Conservation (phyloP, 1,140 invertebrate genomes). For the Thereuonema tuberculata region DNA sequence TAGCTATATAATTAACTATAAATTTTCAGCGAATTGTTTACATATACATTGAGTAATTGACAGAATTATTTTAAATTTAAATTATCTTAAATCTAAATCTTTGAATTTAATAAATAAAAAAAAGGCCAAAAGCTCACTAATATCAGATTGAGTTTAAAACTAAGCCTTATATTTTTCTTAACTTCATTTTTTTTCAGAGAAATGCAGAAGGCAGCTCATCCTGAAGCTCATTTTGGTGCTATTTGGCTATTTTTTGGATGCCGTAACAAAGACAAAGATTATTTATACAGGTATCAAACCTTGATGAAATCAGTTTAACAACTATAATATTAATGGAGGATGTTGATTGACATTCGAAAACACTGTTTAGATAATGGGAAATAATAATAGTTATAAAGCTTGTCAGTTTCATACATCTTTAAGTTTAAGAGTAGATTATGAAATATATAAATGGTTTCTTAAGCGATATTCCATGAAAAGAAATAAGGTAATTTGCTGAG, state of each 20-base stretch:
- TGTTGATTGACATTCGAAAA: not conserved
- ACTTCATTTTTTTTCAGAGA: conserved; percentile 22
- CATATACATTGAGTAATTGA: too few relatives aligned
- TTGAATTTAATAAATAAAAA: not conserved
- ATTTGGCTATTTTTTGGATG: conserved; percentile 61
- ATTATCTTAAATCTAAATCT: not conserved
- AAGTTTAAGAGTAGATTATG: too few relatives aligned
- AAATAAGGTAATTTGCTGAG: too few relatives aligned
- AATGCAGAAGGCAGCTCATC: conserved; percentile 22
- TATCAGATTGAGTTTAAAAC: too few relatives aligned
- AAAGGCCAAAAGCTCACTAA: not conserved
- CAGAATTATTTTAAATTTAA: not conserved
- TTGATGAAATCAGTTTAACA: too few relatives aligned
- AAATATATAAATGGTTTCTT: too few relatives aligned
- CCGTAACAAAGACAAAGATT: conserved; percentile 48
- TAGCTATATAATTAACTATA: too few relatives aligned
- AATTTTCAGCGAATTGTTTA: too few relatives aligned
- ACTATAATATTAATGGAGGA: conserved; percentile 8
- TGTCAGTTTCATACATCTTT: too few relatives aligned
- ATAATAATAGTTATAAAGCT: too few relatives aligned
- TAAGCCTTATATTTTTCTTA: not conserved
- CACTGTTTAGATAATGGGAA: conserved; percentile 27
- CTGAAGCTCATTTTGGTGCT: conserved; percentile 24
- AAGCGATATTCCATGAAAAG: too few relatives aligned
- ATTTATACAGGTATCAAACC: conserved; percentile 41